Conservation (phyloP, 2,888 invertebrate genomes). For the Acanthosepion esculentum region DNA sequence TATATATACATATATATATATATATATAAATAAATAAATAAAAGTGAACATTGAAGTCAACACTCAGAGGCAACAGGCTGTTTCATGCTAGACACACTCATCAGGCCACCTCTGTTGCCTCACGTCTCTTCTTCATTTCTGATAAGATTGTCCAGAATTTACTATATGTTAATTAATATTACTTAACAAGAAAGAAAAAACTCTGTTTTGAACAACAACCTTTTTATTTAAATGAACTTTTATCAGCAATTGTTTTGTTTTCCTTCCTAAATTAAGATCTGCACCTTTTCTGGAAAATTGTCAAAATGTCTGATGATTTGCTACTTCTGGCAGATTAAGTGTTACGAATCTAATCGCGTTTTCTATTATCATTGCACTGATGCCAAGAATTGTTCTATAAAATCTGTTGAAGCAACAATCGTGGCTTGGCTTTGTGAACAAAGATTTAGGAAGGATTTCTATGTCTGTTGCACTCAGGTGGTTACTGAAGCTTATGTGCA, state of each 20-base stretch:
- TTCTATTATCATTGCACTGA: neutral
- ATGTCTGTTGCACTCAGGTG: too few relatives aligned
- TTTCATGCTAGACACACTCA: too few relatives aligned
- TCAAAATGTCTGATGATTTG: constrained; percentile 7
- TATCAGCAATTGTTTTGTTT: neutral
- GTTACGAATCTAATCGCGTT: neutral
- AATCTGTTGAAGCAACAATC: neutral
- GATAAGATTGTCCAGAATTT: too few relatives aligned
- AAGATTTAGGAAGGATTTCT: too few relatives aligned
- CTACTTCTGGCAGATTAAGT: neutral
- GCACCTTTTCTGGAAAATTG: neutral
- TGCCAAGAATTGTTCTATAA: neutral
- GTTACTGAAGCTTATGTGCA: too few relatives aligned
- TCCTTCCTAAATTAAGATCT: neutral
- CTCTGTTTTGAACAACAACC: too few relatives aligned
- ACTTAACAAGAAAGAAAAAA: neutral
- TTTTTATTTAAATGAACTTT: neutral
- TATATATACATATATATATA: too few relatives aligned
- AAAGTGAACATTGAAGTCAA: too few relatives aligned
- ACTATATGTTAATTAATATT: neutral
- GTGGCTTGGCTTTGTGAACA: neutral
- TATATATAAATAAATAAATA: too few relatives aligned
- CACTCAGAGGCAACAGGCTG: too few relatives aligned
- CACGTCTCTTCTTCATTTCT: too few relatives aligned
- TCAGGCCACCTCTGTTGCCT: too few relatives aligned